Evolutionary conservation across 2,797 vertebrate species (phyloP).

Genomic region (Pelodytes ibericus): DNA sequence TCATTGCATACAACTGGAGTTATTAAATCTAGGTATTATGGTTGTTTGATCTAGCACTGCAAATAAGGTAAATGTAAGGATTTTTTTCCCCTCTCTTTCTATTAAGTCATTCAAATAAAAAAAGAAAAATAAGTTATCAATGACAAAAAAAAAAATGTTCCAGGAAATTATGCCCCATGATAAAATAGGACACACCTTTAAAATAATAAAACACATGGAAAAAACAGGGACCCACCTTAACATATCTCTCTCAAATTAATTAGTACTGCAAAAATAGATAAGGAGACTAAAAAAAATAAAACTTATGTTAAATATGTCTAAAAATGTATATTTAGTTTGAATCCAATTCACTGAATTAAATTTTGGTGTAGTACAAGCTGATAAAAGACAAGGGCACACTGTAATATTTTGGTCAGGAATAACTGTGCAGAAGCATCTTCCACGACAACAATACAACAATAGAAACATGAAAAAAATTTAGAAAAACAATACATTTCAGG

Average conservation of each 20-base stretch:
- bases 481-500: no score
- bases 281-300: neutral
- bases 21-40: conserved; percentile 12
- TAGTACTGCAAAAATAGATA: conserved; percentile 35
- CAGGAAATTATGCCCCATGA: conserved; percentile 16
- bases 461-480: no score
- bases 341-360: no score
- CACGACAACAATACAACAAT: no score
- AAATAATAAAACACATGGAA: conserved; percentile 35
- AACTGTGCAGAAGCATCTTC: no score
- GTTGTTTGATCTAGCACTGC: conserved; percentile 2
- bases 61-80: neutral
- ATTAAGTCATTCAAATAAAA: neutral
- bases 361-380: no score
- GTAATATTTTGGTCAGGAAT: no score
- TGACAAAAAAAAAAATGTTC: conserved; percentile 22
- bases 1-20: neutral
- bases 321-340: no score
- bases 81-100: neutral
- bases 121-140: no score
- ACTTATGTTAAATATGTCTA: neutral
- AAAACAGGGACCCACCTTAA: neutral
- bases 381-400: no score
- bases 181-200: conserved; percentile 1
- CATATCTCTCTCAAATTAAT: neutral